phyloP scores from a whole-genome alignment of 2,797 vertebrate genomes.

The Harpagifer antarcticus region DNA sequence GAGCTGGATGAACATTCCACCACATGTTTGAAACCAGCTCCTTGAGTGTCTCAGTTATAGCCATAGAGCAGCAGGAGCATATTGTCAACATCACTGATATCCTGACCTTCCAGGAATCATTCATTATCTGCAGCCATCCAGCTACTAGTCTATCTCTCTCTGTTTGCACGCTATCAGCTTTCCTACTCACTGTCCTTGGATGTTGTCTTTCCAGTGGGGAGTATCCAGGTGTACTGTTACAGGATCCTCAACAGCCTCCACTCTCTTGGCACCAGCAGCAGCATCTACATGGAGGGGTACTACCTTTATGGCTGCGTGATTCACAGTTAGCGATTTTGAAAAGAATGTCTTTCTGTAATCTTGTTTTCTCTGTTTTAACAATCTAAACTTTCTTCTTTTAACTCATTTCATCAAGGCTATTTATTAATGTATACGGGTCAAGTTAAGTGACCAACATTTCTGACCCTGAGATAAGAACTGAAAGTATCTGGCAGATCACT shows the following conservation, averaged over 20 bases:
- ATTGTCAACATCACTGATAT: slow-evolving; percentile 51
- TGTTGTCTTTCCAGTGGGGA: slow-evolving; percentile 86
- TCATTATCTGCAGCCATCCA: slow-evolving; percentile 37
- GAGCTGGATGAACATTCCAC: slow-evolving; percentile 18
- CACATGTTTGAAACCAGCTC: slow-evolving; percentile 53
- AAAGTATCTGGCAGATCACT: background rate
- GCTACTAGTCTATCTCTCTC: slow-evolving; percentile 4
- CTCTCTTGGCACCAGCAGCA: slow-evolving; percentile 91
- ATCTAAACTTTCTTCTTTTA: background rate
- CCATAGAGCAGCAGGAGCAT: slow-evolving; percentile 51
- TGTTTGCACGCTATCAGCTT: slow-evolving; percentile 23
- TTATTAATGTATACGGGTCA: background rate
- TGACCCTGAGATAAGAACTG: background rate
- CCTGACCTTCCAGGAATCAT: slow-evolving; percentile 36
- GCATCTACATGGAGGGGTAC: slow-evolving; percentile 92
- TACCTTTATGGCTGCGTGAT: slow-evolving; percentile 3
- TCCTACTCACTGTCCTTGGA: background rate
- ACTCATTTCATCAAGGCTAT: background rate
- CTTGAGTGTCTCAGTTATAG: slow-evolving; percentile 41
- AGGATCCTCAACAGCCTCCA: slow-evolving; percentile 93
- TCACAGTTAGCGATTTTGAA: slow-evolving; percentile 4
- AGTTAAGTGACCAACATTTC: background rate
- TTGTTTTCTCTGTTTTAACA: background rate
- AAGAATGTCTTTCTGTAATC: background rate
- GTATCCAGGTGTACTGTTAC: slow-evolving; percentile 92